Base-by-base conservation (phyloP, 2,888 invertebrate species). In the Steinernema hermaphroditum region DNA sequence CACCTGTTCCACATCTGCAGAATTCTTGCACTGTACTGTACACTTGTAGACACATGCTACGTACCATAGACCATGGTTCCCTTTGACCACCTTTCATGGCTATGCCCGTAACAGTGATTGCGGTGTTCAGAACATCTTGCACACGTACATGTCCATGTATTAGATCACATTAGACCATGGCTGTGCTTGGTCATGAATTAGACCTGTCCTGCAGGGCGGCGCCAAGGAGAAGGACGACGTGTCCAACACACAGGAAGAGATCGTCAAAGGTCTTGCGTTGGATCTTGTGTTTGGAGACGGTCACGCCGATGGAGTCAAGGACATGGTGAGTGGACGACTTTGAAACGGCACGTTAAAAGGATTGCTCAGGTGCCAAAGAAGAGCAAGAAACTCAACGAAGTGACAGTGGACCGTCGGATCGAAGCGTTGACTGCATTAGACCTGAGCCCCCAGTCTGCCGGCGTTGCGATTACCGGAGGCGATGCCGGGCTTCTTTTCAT, bases 401-500 rank as follows among this genome's bases (percentile, higher is more conserved):
- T 69, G 22, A 46, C 68, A 0, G 24, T 81, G 19, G 79, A 81
- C 46, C 75, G 79, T 12, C 80, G 79, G 6, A 46, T 80, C 34
- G 79, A 79, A 41, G 29, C 76, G 22, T 68, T 79, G 19, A 79
- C 79, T 2, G 29, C 62, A n/a, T 29, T 81, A 32, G 80, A 74
- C 14, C 46, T 71, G n/a, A 79, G 79, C 69, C 69, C 37, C 14
- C 27, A 50, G 8, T 71, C 75, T 0, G 62, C 74, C 2, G 81
- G 79, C 6, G 41, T 79, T 16, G 41, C 74, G 19, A 70, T 73
- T 27, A 70, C 44, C 37, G 79, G 79, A 12, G 79, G 79, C 29
- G 79, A 78, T 49, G 81, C 79, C 24, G 79, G 79, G 2, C 50
- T 79, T 14, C 79, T 81, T 29, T 79, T 79, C 46, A 43, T 81